Percentiles rank a stretch among this genome's conserved stretches.
Evolutionary conservation across 1,140 invertebrate species (phyloP).

Genomic region (Drosophila santomea): DNA sequence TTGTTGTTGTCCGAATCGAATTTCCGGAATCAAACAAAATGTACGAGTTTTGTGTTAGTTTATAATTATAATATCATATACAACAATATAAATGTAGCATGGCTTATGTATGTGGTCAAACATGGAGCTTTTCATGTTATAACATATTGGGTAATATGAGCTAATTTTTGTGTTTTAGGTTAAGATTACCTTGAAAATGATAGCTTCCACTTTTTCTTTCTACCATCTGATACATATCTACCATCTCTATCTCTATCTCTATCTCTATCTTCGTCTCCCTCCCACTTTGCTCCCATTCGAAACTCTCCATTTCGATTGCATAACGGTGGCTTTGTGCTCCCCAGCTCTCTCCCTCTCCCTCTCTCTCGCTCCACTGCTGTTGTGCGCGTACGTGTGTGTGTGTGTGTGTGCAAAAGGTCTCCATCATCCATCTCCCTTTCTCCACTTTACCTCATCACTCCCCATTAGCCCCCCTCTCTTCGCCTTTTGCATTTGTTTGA

Average conservation of each 20-base stretch:
- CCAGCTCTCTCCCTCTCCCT: not conserved
- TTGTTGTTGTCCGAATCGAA: not conserved
- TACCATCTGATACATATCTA: slow-evolving; percentile 4
- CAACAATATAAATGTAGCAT: no score
- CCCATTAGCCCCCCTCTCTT: slow-evolving; percentile 19
- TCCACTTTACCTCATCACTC: slow-evolving; percentile 1
- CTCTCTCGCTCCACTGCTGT: not conserved
- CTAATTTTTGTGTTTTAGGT: slow-evolving; percentile 4
- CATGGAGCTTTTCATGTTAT: not conserved
- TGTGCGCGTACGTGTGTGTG: not conserved
- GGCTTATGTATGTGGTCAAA: no score
- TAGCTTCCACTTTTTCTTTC: slow-evolving; percentile 12
- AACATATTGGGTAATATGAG: not conserved
- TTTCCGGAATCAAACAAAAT: not conserved
- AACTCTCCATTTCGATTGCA: slow-evolving; percentile 44
- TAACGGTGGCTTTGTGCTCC: slow-evolving; percentile 22
- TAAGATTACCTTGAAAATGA: slow-evolving; percentile 14
- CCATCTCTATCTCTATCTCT: slow-evolving; percentile 8
- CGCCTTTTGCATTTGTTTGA: slow-evolving; percentile 33
- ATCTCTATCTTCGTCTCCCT: slow-evolving; percentile 7
- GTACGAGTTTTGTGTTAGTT: not conserved
- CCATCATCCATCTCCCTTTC: slow-evolving; percentile 15
- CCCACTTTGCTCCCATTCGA: slow-evolving; percentile 29
- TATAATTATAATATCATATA: no score
- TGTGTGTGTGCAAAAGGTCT: slow-evolving; percentile 24